Evolutionary conservation across 2,113 vertebrate genomes (phyloP).

Genomic region (Takifugu bimaculatus): DNA sequence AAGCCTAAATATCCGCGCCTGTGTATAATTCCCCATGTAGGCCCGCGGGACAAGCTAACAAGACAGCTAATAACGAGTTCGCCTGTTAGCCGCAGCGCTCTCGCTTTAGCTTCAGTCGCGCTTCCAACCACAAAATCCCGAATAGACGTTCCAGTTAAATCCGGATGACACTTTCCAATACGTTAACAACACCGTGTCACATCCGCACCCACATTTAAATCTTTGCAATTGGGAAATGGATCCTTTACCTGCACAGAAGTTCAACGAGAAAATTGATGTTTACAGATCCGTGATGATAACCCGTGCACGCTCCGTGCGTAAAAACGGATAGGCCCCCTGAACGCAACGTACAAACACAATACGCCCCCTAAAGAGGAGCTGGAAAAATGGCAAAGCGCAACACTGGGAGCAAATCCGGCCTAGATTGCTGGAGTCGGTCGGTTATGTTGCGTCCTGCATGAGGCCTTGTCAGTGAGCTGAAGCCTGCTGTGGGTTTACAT

Average conservation of each 20-base stretch:
- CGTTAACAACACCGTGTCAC: rapidly evolving
- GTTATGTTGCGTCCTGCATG: slow-evolving; percentile 66
- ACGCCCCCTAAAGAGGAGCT: slow-evolving; percentile 60
- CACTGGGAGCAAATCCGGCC: slow-evolving; percentile 33
- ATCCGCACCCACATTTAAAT: not conserved
- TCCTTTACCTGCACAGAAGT: slow-evolving; percentile 71
- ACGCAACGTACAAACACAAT: slow-evolving; percentile 63
- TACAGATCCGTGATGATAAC: slow-evolving; percentile 70
- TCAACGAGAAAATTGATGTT: slow-evolving; percentile 69
- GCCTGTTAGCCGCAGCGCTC: slow-evolving; percentile 54
- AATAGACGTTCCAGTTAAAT: slow-evolving; percentile 2
- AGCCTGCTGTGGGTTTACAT: slow-evolving; percentile 73
- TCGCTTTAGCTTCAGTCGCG: slow-evolving; percentile 47
- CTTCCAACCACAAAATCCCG: slow-evolving; percentile 30
- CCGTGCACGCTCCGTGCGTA: slow-evolving; percentile 72
- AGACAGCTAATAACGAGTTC: slow-evolving; percentile 19
- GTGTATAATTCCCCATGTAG: not conserved
- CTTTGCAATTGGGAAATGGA: slow-evolving; percentile 8
- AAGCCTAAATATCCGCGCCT: not conserved
- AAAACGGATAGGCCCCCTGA: slow-evolving; percentile 66
- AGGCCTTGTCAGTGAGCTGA: slow-evolving; percentile 67
- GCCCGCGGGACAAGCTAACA: slow-evolving; percentile 37
- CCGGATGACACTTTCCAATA: not conserved
- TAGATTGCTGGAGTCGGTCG: slow-evolving; percentile 50
- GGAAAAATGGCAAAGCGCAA: slow-evolving; percentile 44